Evolutionary conservation across 2,113 vertebrate genomes (phyloP).

Genomic region (Vanacampus margaritifer): DNA sequence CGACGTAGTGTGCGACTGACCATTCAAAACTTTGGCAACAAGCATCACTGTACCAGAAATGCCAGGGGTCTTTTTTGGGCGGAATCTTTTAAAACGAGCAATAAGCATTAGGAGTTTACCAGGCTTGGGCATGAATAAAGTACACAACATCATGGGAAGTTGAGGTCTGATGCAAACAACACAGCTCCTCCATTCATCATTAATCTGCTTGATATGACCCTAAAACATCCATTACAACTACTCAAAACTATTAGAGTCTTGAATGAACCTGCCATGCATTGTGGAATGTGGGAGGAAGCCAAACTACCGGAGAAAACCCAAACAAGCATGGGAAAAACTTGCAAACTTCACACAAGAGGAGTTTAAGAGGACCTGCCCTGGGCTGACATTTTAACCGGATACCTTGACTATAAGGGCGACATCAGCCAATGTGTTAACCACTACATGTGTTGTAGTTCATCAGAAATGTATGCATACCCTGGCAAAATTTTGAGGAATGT

Average conservation of each 20-base stretch:
- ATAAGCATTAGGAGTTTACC: too few species aligned
- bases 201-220: too few species aligned
- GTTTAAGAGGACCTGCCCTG: background rate
- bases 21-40: conserved; percentile 10
- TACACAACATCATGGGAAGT: too few species aligned
- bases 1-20: conserved; percentile 11
- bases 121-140: too few species aligned
- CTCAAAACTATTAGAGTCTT: too few species aligned
- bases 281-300: background rate
- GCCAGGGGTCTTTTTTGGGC: background rate
- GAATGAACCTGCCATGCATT: background rate
- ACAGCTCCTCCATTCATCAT: too few species aligned
- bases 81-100: background rate
- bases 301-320: background rate
- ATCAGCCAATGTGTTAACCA: background rate
- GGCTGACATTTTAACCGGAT: background rate
- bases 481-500: too few species aligned
- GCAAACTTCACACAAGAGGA: too few species aligned
- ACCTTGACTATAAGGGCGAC: background rate
- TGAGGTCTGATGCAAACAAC: too few species aligned
- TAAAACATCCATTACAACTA: too few species aligned
- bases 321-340: background rate
- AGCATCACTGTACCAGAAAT: background rate
- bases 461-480: too few species aligned
- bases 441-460: background rate